phyloP scores from a whole-genome alignment of 2,113 vertebrate genomes.

The Scomber japonicus region DNA sequence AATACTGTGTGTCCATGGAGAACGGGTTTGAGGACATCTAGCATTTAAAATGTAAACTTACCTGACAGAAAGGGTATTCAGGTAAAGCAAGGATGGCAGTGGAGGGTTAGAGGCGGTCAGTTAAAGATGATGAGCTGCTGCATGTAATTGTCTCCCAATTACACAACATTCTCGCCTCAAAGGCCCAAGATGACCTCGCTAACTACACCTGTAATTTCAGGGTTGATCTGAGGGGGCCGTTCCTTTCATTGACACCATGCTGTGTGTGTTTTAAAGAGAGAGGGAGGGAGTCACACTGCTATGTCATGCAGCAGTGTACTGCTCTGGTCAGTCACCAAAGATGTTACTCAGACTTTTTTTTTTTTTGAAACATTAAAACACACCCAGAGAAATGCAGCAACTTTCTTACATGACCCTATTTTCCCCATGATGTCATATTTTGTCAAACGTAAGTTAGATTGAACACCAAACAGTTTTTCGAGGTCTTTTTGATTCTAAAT shows the following conservation, averaged over 20 bases:
- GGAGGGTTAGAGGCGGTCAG: background rate
- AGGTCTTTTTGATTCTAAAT: no score
- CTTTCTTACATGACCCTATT: no score
- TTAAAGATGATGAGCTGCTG: constrained; percentile 32
- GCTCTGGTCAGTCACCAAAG: no score
- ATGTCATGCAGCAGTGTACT: no score
- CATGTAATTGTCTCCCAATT: constrained; percentile 61
- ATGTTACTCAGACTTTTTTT: no score
- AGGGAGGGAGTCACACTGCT: no score
- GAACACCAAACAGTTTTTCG: no score
- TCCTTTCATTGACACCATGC: constrained; percentile 13
- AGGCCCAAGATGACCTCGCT: background rate
- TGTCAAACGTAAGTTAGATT: no score
- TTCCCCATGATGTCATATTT: no score
- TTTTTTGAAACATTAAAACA: no score
- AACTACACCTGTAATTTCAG: constrained; percentile 47
- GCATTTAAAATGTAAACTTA: background rate
- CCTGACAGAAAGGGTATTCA: constrained; percentile 9
- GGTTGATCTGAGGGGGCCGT: background rate
- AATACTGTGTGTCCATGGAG: background rate
- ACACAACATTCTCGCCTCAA: constrained; percentile 40
- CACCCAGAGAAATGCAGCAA: no score
- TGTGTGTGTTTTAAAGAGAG: background rate
- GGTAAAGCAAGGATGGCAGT: background rate
- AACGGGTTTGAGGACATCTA: background rate